Evolutionary conservation across 2,113 vertebrate species (phyloP).

Genomic region (Polyodon spathula): DNA sequence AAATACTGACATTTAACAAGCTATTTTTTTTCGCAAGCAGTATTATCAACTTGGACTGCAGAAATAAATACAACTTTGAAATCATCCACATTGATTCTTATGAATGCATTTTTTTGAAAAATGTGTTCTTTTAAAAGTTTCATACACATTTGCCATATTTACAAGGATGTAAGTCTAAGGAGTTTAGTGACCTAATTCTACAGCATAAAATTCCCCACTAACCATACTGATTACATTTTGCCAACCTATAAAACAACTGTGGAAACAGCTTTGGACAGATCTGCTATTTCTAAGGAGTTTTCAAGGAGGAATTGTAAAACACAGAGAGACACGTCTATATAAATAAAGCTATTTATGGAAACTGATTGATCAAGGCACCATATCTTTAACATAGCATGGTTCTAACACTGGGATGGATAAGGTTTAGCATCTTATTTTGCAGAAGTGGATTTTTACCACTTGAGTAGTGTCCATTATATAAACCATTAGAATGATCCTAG

Average conservation of each 20-base stretch:
- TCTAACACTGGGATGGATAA: constrained; percentile 2
- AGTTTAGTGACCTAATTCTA: not conserved
- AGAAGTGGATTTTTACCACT: constrained; percentile 2
- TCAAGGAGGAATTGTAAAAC: constrained; percentile 1
- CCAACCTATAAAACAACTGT: not conserved
- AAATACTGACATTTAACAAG: not conserved
- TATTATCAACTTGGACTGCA: not conserved
- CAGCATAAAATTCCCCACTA: not conserved
- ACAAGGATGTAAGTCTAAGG: not conserved
- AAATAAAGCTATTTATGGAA: constrained; percentile 8
- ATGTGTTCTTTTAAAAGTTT: not conserved
- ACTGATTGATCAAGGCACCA: constrained; percentile 40
- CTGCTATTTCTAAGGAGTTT: no score
- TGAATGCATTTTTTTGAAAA: not conserved
- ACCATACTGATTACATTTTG: not conserved
- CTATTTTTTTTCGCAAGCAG: not conserved
- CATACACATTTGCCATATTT: constrained; percentile 1
- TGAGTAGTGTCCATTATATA: not conserved
- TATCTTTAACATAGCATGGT: constrained; percentile 36
- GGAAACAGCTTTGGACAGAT: no score
- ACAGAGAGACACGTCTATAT: not conserved
- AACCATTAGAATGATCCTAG: not conserved
- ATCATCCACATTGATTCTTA: not conserved
- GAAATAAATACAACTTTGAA: not conserved
- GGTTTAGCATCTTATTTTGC: constrained; percentile 4